A percentile compares a stretch with the other conserved stretches of the same genome.
These are phyloP conservation scores for Asbolus verrucosus DNA, from an alignment of 1,140 invertebrate species.

Conservation along the genomic window DNA sequence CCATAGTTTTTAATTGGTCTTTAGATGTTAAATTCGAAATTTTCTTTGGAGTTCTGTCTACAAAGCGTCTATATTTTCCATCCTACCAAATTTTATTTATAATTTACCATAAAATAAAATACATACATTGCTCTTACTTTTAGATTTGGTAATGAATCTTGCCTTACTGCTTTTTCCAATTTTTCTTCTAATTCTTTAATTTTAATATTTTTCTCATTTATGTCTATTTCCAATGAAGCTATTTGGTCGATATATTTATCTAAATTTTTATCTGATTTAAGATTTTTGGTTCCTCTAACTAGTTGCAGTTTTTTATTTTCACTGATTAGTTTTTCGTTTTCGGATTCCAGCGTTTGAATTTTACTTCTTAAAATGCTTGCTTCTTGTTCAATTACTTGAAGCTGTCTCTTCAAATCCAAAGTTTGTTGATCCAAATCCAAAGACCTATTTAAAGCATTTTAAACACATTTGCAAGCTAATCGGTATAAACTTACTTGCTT, in stretches of 20 bases:
- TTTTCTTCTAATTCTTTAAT: constrained; percentile 71
- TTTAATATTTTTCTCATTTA: constrained; percentile 72
- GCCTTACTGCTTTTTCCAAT: constrained; percentile 1
- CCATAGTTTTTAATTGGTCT: constrained; percentile 80
- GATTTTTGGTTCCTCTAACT: constrained; percentile 67
- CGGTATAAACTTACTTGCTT: constrained; percentile 68
- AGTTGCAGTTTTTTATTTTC: constrained; percentile 77
- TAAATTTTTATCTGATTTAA: constrained; percentile 67
- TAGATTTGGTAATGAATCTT: neutral
- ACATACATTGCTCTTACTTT: constrained; percentile 30
- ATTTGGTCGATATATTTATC: constrained; percentile 73
- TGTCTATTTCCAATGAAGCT: constrained; percentile 71
- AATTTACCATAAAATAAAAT: neutral
- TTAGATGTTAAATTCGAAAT: constrained; percentile 77
- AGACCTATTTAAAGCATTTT: constrained; percentile 66
- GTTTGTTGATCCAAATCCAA: constrained; percentile 72
- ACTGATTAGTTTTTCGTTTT: constrained; percentile 78
- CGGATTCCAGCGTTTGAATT: constrained; percentile 74
- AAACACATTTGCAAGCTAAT: constrained; percentile 4
- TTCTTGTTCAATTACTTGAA: constrained; percentile 81
- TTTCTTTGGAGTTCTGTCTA: constrained; percentile 73
- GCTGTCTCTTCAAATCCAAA: constrained; percentile 77
- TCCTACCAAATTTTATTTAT: constrained; percentile 14
- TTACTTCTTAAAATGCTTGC: constrained; percentile 74
- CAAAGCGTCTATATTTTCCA: constrained; percentile 24